Conservation (phyloP, 2,797 vertebrate species). For the Octomys mimax region DNA sequence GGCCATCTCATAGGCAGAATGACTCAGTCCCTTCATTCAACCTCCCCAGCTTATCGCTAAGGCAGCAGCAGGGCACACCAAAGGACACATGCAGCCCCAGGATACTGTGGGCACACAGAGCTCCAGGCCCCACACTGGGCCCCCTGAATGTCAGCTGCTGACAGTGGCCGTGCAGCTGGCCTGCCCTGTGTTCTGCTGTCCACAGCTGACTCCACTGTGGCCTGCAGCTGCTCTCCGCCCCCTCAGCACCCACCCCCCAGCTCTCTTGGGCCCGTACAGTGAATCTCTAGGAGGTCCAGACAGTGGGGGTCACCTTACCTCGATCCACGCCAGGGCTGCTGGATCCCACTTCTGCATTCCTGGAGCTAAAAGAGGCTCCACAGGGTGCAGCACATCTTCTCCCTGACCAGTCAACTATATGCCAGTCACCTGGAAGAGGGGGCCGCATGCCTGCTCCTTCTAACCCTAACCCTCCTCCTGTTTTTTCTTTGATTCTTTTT, state of each 20-base stretch:
- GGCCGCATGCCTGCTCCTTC: neutral
- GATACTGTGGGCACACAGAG: neutral
- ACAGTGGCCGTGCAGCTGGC: neutral
- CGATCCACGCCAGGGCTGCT: neutral
- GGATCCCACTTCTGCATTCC: neutral
- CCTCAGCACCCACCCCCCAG: neutral
- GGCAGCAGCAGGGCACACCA: neutral
- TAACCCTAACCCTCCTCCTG: neutral
- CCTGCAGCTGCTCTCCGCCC: constrained; percentile 42
- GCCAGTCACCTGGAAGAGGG: neutral
- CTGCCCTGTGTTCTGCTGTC: neutral
- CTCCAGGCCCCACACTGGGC: neutral
- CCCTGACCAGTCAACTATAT: neutral
- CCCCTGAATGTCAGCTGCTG: neutral
- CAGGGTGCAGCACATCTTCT: neutral
- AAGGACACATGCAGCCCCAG: neutral
- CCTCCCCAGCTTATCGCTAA: neutral
- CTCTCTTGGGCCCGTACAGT: neutral
- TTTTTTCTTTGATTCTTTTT: neutral
- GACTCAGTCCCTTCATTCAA: neutral
- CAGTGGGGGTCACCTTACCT: neutral
- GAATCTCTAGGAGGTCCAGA: neutral
- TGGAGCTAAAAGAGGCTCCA: neutral
- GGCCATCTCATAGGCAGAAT: neutral
- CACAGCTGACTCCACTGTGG: constrained; percentile 41